These are phyloP conservation scores for Stomatorhinus walkeri DNA, from an alignment of 2,797 vertebrate species.

Conservation along the genomic window DNA sequence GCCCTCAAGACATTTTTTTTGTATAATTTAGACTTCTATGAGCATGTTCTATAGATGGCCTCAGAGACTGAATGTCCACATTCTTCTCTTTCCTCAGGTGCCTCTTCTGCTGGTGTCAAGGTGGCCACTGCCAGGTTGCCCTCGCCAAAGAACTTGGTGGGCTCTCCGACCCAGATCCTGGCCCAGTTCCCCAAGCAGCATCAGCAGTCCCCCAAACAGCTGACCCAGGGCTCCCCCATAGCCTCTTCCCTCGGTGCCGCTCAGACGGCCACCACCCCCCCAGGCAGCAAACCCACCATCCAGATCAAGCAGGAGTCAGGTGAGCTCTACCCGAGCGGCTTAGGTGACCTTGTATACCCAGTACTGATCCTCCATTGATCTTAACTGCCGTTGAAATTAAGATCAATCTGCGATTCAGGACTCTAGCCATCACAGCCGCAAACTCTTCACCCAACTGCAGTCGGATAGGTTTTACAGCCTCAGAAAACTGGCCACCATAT, in stretches of 20 bases:
- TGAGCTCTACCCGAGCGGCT: slow-evolving; percentile 43
- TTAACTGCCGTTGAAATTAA: neutral
- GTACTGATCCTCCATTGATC: neutral
- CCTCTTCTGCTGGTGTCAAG: slow-evolving; percentile 79
- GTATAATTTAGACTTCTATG: neutral
- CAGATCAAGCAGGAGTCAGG: slow-evolving; percentile 99
- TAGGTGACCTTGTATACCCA: neutral
- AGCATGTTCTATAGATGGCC: neutral
- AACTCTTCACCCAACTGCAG: neutral
- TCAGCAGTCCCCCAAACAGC: slow-evolving; percentile 75
- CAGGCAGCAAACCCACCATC: slow-evolving; percentile 85
- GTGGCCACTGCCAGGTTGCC: slow-evolving; percentile 80
- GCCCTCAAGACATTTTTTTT: neutral
- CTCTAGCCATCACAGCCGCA: neutral
- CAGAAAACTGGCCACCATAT: neutral
- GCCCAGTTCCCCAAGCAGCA: slow-evolving; percentile 89
- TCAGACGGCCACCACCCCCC: slow-evolving; percentile 58
- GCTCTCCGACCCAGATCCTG: slow-evolving; percentile 82
- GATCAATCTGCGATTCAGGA: neutral
- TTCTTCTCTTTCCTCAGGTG: slow-evolving; percentile 49
- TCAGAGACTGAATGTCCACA: neutral
- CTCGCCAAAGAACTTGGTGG: slow-evolving; percentile 84
- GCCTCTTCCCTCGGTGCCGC: slow-evolving; percentile 47
- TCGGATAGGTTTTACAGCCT: neutral
- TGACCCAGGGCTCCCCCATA: slow-evolving; percentile 62